Conservation (phyloP, 2,888 invertebrate species). For the Tetranychus truncatus region DNA sequence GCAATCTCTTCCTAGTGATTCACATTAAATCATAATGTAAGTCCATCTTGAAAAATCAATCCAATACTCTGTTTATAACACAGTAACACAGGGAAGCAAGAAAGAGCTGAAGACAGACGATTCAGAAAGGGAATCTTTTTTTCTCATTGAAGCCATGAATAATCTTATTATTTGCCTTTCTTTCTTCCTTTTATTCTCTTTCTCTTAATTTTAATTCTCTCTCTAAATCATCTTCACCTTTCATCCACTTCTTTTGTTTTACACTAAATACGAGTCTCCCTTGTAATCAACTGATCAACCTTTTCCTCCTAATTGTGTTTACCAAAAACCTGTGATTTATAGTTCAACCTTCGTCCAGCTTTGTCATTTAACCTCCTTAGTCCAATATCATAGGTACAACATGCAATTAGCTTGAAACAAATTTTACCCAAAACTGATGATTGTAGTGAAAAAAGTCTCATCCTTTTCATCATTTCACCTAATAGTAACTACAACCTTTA, state of each 20-base stretch:
- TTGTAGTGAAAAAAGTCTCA: no score
- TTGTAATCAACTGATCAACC: neutral
- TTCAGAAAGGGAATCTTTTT: neutral
- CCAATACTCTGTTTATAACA: neutral
- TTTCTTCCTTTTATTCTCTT: neutral
- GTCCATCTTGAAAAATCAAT: neutral
- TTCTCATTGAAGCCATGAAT: neutral
- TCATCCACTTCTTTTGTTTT: neutral
- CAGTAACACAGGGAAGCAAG: neutral
- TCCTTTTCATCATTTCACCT: no score
- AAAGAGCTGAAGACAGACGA: neutral
- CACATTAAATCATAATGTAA: neutral
- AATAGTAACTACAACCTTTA: no score
- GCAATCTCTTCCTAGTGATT: neutral
- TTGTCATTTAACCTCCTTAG: no score
- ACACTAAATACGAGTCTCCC: neutral
- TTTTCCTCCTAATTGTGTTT: neutral
- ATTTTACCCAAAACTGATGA: no score
- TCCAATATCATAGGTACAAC: no score
- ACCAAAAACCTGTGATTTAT: no score
- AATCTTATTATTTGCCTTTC: neutral
- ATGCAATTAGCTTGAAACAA: no score
- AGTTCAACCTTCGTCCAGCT: no score
- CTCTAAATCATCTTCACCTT: neutral
- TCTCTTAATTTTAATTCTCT: slow-evolving; percentile 23